Evolutionary conservation across 2,797 vertebrate genomes (phyloP).

Genomic region (Myoxocephalus aenaeus): DNA sequence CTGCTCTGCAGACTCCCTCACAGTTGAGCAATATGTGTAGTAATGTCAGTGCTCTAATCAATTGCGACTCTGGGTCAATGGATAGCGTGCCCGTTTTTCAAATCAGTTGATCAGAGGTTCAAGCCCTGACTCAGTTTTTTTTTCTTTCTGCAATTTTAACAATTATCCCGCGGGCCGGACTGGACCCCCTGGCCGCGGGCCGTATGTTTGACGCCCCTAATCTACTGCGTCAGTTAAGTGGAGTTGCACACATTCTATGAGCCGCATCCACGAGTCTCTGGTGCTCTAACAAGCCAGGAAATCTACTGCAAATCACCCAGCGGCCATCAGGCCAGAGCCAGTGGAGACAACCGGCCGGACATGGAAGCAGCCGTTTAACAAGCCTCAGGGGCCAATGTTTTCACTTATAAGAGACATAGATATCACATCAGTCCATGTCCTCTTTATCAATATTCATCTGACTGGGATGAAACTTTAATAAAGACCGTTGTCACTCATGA

Average conservation of each 20-base stretch:
- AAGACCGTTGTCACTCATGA: neutral
- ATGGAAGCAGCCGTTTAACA: conserved; percentile 18
- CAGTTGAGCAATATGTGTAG: too few species aligned
- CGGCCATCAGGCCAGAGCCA: conserved; percentile 8
- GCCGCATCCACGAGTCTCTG: conserved; percentile 12
- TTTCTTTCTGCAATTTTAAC: too few species aligned
- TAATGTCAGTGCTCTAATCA: too few species aligned
- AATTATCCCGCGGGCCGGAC: too few species aligned
- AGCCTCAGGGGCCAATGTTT: conserved; percentile 11
- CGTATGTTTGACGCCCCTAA: too few species aligned
- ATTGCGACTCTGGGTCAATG: too few species aligned
- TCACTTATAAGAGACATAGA: neutral
- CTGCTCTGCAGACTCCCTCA: too few species aligned
- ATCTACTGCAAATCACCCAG: conserved; percentile 14
- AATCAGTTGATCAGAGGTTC: too few species aligned
- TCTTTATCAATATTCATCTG: neutral
- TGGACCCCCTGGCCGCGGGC: too few species aligned
- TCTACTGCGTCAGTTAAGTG: conserved; percentile 30
- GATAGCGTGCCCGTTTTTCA: too few species aligned
- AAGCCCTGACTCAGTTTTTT: too few species aligned
- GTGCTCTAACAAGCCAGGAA: conserved; percentile 26
- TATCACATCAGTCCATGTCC: neutral
- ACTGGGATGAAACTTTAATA: neutral
- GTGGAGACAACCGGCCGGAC: neutral
- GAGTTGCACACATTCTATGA: conserved; percentile 31